Base-by-base conservation (phyloP, 37 sponge, comb jelly and placozoan genomes). In the Beroe ovata region DNA sequence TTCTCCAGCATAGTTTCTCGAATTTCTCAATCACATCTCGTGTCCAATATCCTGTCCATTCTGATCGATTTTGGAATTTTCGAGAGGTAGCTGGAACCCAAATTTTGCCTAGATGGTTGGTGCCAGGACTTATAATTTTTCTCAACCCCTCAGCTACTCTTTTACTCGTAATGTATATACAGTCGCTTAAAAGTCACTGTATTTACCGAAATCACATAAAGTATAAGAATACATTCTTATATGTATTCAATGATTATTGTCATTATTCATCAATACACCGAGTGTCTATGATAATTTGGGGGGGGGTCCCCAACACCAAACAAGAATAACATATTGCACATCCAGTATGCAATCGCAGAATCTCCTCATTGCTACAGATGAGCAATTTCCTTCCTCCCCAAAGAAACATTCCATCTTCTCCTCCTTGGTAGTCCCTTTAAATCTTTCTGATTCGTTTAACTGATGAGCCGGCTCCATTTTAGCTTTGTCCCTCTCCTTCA, bases 391-490 rank as follows among this genome's bases (percentile, higher is more conserved):
- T 8, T 33, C 69, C 34, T 66, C 32, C 1, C 69, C 69, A 16
- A 66, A 66, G 16, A 66, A 29, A 8, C 25, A 29, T 29, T 66
- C 69, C 36, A 66, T 14, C 69, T 66, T 66, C 34, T 66, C 69
- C 30, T 66, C 69, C 16, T 14, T 25, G 29, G 32, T 6, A 66
- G 34, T 66, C 32, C 69, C 69, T 18, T 11, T 33, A 37, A n/a
- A 62, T 62, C 21, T 29, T n/a, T 66, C 30, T 2, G 2, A 0
- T 66, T 37, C 69, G 18, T 18, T 18, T 14, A 25, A 18, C 11
- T 6, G 54, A 47, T 47, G 54, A 47, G 54, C 11, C 54, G 54
- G 54, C 54, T 47, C 11, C 6, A 6, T 47, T 47, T 47, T 47
- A 47, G 54, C 54, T 47, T 47, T 25, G 19, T 21, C 23, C 20